Evolutionary conservation across 1,140 invertebrate species (phyloP), one percentile per base, ranked within the genome.

Genomic region (Eufriesea mexicana): DNA sequence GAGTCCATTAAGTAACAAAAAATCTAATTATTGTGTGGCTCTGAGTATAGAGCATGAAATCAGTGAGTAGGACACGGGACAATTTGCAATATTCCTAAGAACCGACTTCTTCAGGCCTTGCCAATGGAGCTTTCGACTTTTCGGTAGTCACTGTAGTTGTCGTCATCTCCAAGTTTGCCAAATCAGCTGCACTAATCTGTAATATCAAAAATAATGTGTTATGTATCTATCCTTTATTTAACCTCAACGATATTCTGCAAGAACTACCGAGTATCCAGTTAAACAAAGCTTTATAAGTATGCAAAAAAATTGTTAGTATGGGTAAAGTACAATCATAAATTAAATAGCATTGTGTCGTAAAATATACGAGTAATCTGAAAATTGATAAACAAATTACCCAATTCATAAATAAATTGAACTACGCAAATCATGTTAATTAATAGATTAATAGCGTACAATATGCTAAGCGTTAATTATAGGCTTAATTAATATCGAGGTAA

Each of bases 101-200:
- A 71, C 92, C 91, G 59, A 94, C 93, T 85, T 94, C 93, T 84
- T 94, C 94, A 66, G 94, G 91, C 91, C 93, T 93, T 45, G 93
- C 91, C 80, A 94, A 89, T 45, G 94, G 92, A 61, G 92, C 92
- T 85, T 94, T 94, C 2, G 94, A 92, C 62, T 93, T 94, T 89
- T 94, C 94, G 14, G 93, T 94, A 61, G 93, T 94, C 14, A 94
- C 93, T n/a, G 92, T 94, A n/a, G 93, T 94, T 45, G 93, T 94
- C 55, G 93, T 93, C 10, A 94, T 92, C 78, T 94, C 92, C 75
- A 94, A 86, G 68, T 94, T 94, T 51, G 91, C 92, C 83, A 94
- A 89, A 86, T 94, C 94, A 25, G 93, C 92, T 47, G 93, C 91
- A 84, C 91, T 94, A 94, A 94, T 94, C 94, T 94, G 90, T 55